Evolutionary conservation across 2,113 vertebrate genomes (phyloP).

Genomic region (Alligator sinensis): DNA sequence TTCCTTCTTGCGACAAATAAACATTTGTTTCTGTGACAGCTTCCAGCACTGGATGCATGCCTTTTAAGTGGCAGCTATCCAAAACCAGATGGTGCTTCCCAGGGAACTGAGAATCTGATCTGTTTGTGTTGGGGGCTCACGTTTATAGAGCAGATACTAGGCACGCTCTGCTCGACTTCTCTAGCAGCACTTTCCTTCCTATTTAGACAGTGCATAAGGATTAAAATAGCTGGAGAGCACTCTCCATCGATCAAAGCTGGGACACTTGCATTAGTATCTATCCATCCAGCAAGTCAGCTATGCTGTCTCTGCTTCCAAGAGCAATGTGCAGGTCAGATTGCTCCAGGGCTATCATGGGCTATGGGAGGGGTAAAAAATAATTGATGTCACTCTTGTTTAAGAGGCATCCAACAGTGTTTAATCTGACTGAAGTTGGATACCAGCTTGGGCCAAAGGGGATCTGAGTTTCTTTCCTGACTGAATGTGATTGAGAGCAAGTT

Average conservation of each 20-base stretch:
- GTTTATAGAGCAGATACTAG: neutral
- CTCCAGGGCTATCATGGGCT: neutral
- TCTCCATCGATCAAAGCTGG: neutral
- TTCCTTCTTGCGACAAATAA: neutral
- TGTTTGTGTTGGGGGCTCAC: neutral
- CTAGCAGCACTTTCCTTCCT: neutral
- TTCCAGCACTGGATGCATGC: neutral
- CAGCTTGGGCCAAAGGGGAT: neutral
- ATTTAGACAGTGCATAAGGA: neutral
- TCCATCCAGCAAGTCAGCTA: neutral
- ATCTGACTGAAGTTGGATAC: neutral
- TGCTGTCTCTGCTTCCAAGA: neutral
- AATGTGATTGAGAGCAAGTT: neutral
- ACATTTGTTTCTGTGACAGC: neutral
- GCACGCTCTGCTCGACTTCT: neutral
- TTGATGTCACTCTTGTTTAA: neutral
- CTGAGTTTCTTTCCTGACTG: neutral
- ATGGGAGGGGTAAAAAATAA: neutral
- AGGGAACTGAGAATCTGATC: neutral
- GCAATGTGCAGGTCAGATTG: neutral
- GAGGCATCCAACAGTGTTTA: neutral
- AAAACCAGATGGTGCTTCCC: neutral
- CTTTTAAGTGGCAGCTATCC: neutral
- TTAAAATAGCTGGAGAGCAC: neutral
- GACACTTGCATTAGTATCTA: neutral